Evolutionary conservation across 2,888 invertebrate genomes (phyloP), one percentile per base, ranked within the genome.

Genomic region (Sipha maydis): DNA sequence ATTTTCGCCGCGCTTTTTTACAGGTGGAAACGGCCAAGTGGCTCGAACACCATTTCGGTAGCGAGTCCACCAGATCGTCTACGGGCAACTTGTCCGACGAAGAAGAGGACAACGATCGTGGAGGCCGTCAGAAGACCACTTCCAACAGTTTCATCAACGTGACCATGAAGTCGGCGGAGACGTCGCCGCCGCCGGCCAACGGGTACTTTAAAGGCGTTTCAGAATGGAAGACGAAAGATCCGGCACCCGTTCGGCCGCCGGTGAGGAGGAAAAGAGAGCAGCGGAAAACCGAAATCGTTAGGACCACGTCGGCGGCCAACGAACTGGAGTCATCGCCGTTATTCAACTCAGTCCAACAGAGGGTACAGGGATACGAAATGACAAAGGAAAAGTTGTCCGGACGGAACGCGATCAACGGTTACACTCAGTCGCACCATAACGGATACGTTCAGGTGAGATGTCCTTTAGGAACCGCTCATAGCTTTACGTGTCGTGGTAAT

Each of bases 41-140:
- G 97, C 93, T 97, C 85, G 97, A 97, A 91, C 96, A 96, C 91
- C 97, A 97, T 92, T 97, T 97, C 91, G 97, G 97, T 83, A 96
- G 96, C 91, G 96, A 96, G 90, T 96, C 96, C 3, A 89, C 90
- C 8, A 90, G 90, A 17, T 90, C 91, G 41, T 90, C 90, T 8
- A 90, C 90, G 90, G 94, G 89, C 28, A 85, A 86, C 25, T 90
- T 90, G 41, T 90, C 90, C 79, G 91, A 90, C 69, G 95, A 95
- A 90, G 94, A 91, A 31, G 91, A 91, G 93, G 91, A 95, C 93
- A 90, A 94, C 3, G 48, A 73, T 25, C 76, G 56, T 67, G 75
- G 67, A 2, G 56, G 79, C 8, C 85, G n/a, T 28, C 75, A 86
- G 69, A 90, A 86, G 80, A 90, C 89, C n/a, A 90, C 89, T 31